Evolutionary conservation across 2,113 vertebrate species (phyloP), one percentile per base, ranked within the genome.

Genomic region (Oreochromis tanganicae): DNA sequence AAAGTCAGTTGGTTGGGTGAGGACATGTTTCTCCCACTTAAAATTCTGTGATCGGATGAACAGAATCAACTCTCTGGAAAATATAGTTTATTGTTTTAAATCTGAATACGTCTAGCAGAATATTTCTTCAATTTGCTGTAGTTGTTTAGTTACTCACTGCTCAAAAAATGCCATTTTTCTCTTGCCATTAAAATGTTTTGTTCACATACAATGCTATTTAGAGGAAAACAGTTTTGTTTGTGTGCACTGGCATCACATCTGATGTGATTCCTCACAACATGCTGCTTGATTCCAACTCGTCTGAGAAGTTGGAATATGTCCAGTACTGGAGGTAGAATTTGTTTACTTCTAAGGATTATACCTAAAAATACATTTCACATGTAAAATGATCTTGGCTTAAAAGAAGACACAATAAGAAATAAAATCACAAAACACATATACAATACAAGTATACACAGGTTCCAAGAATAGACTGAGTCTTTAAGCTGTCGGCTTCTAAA

Each of bases 21-120:
- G n/a, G 5, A 55, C 12, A 2, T 14, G 4, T 57, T 57, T 59
- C 0, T 59, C 4, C 56, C 56, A 59, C 56, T 32, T 32, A 59
- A 59, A 59, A 32, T 59, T 32, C 27, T 59, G 14, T 59, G 56
- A 59, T 14, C 17, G 0, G 3, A 59, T 59, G 57, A 59, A 59
- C 14, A 59, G 2, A 59, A 59, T 1, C 27, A 4, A 59, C 0
- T 59, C 14, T 17, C 3, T 59, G 27, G 1, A 24, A 24, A 24
- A 50, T 1, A 29, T 8, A 50, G 16, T 3, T 24, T n/a, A n/a
- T n/a, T n/a, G n/a, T n/a, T n/a, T n/a, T n/a, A n/a, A n/a, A n/a
- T n/a, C n/a, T n/a, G n/a, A n/a, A n/a, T n/a, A n/a, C n/a, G n/a
- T n/a, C n/a, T n/a, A n/a, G n/a, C n/a, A n/a, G n/a, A n/a, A n/a